Percentiles rank a stretch among this genome's conserved stretches.
Conservation (phyloP, 2,113 vertebrate genomes). For the Esox niger region DNA sequence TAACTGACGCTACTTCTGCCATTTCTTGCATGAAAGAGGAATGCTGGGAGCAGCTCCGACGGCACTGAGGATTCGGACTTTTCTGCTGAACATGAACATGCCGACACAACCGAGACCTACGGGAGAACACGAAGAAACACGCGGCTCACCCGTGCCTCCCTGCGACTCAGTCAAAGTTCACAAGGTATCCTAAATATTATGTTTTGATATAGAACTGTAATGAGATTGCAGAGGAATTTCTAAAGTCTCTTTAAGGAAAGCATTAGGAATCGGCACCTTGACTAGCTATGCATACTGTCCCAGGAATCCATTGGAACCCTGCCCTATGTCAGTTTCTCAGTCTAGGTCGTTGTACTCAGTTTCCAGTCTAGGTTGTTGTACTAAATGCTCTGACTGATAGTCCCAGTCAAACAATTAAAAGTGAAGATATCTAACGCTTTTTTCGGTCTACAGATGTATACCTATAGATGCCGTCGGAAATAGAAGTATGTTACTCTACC, state of each 20-base stretch:
- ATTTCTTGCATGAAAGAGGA: conserved; percentile 71
- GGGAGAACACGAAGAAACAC: conserved; percentile 78
- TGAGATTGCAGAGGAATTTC: too few relatives aligned
- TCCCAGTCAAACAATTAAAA: too few relatives aligned
- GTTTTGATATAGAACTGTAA: not conserved
- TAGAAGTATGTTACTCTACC: not conserved
- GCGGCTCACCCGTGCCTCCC: conserved; percentile 88
- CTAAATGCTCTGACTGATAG: too few relatives aligned
- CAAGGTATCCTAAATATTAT: conserved; percentile 77
- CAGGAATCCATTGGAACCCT: too few relatives aligned
- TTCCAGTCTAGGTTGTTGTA: too few relatives aligned
- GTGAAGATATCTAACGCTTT: not conserved
- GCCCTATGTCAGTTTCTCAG: too few relatives aligned
- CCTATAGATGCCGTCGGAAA: not conserved
- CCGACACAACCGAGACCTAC: conserved; percentile 82
- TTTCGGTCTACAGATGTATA: not conserved
- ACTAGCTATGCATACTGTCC: too few relatives aligned
- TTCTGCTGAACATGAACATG: conserved; percentile 89
- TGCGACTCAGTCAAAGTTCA: conserved; percentile 88
- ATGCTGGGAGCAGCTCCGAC: conserved; percentile 93
- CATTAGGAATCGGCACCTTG: too few relatives aligned
- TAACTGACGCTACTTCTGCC: not conserved
- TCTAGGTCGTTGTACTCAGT: too few relatives aligned
- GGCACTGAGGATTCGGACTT: conserved; percentile 97
- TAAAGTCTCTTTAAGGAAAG: too few relatives aligned